Evolutionary conservation across 2,113 vertebrate species (phyloP).

Genomic region (Eulemur rufifrons): DNA sequence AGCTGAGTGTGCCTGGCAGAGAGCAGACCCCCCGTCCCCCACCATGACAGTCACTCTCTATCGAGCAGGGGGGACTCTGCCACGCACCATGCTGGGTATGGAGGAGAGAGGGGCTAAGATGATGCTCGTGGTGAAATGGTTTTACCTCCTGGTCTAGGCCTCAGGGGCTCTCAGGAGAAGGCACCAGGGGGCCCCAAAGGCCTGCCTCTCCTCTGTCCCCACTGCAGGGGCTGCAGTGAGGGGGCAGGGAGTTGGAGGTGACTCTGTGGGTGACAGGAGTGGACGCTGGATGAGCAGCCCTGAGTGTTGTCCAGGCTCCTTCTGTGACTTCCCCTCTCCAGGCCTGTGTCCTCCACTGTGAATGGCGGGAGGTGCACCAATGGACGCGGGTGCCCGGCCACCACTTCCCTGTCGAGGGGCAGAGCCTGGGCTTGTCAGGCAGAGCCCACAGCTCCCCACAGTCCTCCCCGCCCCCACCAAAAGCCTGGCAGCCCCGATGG

Average conservation of each 20-base stretch:
- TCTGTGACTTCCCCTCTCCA: neutral
- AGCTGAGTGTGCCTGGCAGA: neutral
- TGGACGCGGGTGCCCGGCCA: fast-evolving
- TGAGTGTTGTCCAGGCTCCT: neutral
- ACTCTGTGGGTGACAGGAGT: neutral
- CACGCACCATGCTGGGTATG: neutral
- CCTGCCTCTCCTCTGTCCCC: neutral
- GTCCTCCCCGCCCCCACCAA: neutral
- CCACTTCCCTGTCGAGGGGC: neutral
- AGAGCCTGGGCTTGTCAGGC: neutral
- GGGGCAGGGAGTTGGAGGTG: neutral
- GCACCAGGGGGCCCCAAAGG: neutral
- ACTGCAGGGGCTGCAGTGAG: neutral
- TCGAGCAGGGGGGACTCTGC: neutral
- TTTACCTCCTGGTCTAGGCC: neutral
- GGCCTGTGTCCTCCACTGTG: neutral
- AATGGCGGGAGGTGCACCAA: neutral
- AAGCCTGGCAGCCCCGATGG: neutral
- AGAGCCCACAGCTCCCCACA: neutral
- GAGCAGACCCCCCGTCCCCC: neutral
- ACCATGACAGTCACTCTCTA: neutral
- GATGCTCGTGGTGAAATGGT: neutral
- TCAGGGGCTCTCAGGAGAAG: neutral
- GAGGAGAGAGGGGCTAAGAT: neutral
- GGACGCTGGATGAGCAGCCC: neutral